Base-by-base conservation (phyloP, 1,140 invertebrate genomes). In the Microplitis demolitor region DNA sequence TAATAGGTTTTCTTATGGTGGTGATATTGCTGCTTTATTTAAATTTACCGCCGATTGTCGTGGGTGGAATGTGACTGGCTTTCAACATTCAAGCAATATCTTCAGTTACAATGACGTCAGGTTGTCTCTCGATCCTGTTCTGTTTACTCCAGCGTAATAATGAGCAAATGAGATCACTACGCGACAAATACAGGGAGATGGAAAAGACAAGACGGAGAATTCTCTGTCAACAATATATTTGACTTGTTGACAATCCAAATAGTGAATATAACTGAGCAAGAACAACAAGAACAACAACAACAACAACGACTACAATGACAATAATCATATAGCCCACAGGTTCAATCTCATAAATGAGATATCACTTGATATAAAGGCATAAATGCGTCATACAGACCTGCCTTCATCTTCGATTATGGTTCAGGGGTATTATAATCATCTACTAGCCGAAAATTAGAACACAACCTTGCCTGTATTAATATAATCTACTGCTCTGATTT, bases 31-130 rank as follows among this genome's bases (percentile, higher is more conserved):
- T 45, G 13, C 66, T 72, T 72, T 76, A 74, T 79, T 80, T 80
- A 77, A 80, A 80, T 80, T 79, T 80, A 76, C 78, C 79, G 78
- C 79, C 78, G 76, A 78, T 78, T 79, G 77, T 72, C 73, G 75
- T 75, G 73, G 69, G 74, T 78, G 72, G 73, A 78, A 74, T 76
- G 76, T 70, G 72, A 73, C 63, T 69, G 73, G 72, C 76, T 79
- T 78, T 79, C 78, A 74, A 74, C 76, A 78, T 72, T 79, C 74
- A 69, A 72, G 74, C 54, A 77, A 73, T 76, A 74, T 72, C 74
- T 78, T 76, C 8, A 45, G 71, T 75, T 76, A 76, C 78, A 76
- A 74, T 80, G 77, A 78, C 78, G 78, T 80, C 78, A 78, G 74
- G 74, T 66, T 69, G 50, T 58, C 39, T 31, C 51, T 66, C 54